phyloP scores from a whole-genome alignment of 2,797 vertebrate species.

The Alcedo atthis region DNA sequence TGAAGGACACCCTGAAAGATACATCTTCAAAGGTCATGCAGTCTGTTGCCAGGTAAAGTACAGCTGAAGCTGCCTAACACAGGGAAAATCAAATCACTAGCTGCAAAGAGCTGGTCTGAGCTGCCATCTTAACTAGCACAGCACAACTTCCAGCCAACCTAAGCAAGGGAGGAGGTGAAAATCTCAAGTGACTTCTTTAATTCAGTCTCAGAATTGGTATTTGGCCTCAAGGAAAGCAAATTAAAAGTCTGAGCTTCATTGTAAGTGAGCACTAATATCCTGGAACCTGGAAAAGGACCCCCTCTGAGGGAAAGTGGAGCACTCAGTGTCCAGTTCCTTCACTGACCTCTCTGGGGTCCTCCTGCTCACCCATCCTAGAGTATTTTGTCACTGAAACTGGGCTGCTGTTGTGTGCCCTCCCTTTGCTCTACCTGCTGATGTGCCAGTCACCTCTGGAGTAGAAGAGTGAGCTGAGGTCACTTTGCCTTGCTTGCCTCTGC shows the following conservation, averaged over 20 bases:
- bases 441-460: neutral
- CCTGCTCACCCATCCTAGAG: neutral
- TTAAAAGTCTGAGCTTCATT: neutral
- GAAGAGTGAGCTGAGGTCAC: neutral
- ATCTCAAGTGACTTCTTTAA: neutral
- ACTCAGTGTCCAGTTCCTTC: neutral
- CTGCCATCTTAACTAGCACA: neutral
- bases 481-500: neutral
- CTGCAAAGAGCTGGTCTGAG: neutral
- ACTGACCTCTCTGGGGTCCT: neutral
- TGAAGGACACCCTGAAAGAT: conserved; percentile 98
- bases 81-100: neutral
- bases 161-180: neutral
- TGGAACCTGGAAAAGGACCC: neutral
- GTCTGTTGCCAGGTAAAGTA: conserved; percentile 92
- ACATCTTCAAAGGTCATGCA: conserved; percentile 98
- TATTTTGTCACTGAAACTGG: neutral
- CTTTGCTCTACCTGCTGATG: neutral
- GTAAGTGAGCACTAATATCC: neutral
- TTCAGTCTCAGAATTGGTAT: neutral
- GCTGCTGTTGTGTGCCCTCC: neutral
- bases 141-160: neutral
- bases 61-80: neutral
- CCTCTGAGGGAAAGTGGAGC: neutral
- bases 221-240: neutral